These are phyloP conservation scores for Carassius gibelio DNA, from an alignment of 2,113 vertebrate genomes.

Conservation along the genomic window DNA sequence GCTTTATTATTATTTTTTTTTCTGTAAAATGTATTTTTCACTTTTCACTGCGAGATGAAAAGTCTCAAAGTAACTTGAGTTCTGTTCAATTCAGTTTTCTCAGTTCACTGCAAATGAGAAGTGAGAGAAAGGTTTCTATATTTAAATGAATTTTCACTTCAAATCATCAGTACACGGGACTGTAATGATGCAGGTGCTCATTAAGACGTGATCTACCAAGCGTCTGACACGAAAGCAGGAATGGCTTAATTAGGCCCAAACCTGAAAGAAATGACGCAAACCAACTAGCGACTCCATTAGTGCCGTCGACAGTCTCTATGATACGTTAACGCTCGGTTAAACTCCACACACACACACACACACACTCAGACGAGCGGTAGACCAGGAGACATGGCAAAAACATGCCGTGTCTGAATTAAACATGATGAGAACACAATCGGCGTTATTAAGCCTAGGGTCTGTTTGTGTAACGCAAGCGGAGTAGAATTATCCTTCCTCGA, in stretches of 20 bases:
- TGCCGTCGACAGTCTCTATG: background rate
- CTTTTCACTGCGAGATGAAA: background rate
- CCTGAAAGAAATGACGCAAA: too few relatives aligned
- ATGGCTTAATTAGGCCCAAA: conserved; percentile 22
- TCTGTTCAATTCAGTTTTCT: background rate
- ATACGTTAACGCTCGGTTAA: background rate
- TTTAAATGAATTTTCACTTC: background rate
- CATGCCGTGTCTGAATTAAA: conserved; percentile 1
- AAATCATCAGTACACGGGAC: background rate
- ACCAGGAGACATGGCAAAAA: conserved; percentile 16
- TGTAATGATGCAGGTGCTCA: background rate
- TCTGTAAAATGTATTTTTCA: background rate
- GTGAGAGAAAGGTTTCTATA: background rate
- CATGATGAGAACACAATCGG: background rate
- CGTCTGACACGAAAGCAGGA: background rate
- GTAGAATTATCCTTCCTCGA: conserved; percentile 1
- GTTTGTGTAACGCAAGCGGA: conserved; percentile 9
- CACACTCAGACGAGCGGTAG: background rate
- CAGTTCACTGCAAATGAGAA: background rate
- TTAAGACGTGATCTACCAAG: conserved; percentile 14
- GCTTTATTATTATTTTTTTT: too few relatives aligned
- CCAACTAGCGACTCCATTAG: background rate
- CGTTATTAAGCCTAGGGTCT: background rate
- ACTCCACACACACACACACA: background rate
- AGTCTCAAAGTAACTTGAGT: background rate